phyloP scores from a whole-genome alignment of 92 coral and sea anemone species.

The Palythoa grandiflora region DNA sequence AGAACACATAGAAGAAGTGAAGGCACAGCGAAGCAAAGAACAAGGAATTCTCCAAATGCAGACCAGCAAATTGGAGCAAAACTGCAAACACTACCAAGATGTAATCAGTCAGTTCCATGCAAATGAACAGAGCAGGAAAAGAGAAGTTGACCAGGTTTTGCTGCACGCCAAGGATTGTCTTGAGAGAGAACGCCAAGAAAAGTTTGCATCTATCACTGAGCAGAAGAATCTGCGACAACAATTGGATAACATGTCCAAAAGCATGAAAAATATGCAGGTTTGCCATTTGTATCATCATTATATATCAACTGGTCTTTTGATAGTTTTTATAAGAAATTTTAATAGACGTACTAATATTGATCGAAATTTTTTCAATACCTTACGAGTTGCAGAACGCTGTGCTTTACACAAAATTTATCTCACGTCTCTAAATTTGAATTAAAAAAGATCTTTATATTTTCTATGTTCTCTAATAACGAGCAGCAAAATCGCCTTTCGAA shows the following conservation, averaged over 20 bases:
- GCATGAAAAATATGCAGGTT: slow-evolving; percentile 94
- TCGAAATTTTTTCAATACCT: too few relatives aligned
- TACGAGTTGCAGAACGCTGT: too few relatives aligned
- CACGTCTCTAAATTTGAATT: too few relatives aligned
- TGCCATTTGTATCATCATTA: background rate
- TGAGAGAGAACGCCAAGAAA: slow-evolving; percentile 93
- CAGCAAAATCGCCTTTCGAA: too few relatives aligned
- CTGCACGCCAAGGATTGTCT: slow-evolving; percentile 81
- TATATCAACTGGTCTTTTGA: background rate
- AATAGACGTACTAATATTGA: too few relatives aligned
- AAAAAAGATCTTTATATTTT: too few relatives aligned
- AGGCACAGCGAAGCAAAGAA: slow-evolving; percentile 69
- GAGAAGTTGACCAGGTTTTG: slow-evolving; percentile 88
- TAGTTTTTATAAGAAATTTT: too few relatives aligned
- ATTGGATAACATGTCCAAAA: slow-evolving; percentile 83
- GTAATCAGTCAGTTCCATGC: slow-evolving; percentile 82
- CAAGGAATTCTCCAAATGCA: slow-evolving; percentile 75
- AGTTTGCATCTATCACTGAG: slow-evolving; percentile 91
- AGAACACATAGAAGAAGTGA: slow-evolving; percentile 66
- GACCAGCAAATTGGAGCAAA: slow-evolving; percentile 78
- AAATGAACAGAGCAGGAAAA: slow-evolving; percentile 86
- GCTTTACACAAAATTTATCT: too few relatives aligned
- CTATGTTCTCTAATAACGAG: too few relatives aligned
- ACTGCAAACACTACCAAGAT: slow-evolving; percentile 87
- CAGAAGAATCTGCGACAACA: slow-evolving; percentile 88